phyloP scores from a whole-genome alignment of 64 coral and sea anemone genomes.

The Porites lutea region DNA sequence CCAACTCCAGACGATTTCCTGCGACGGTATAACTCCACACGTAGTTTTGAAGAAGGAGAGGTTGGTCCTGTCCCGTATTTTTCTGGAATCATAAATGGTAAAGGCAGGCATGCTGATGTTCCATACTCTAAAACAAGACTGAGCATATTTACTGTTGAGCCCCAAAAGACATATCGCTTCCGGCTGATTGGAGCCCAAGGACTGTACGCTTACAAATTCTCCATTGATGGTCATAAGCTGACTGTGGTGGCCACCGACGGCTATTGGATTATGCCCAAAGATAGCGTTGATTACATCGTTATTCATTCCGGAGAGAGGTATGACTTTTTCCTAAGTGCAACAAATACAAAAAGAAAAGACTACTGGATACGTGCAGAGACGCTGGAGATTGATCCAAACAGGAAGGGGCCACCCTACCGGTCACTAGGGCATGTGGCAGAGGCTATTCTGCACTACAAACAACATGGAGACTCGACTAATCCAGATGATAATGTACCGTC shows the following conservation, averaged over 20 bases:
- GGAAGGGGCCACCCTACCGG: slow-evolving; percentile 23
- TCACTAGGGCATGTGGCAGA: slow-evolving; percentile 39
- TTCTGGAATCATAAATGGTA: too few species aligned
- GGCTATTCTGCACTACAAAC: background rate
- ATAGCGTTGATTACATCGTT: slow-evolving; percentile 64
- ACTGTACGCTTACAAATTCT: slow-evolving; percentile 71
- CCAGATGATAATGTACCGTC: too few species aligned
- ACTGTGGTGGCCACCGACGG: slow-evolving; percentile 74
- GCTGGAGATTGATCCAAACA: background rate
- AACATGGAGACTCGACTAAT: too few species aligned
- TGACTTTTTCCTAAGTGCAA: slow-evolving; percentile 69
- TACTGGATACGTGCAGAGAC: slow-evolving; percentile 15
- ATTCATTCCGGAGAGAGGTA: slow-evolving; percentile 75
- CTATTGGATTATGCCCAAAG: slow-evolving; percentile 38
- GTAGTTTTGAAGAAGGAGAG: too few species aligned
- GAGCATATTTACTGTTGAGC: background rate
- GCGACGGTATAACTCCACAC: too few species aligned
- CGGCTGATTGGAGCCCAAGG: slow-evolving; percentile 67
- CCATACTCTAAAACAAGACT: too few species aligned
- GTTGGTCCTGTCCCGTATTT: too few species aligned
- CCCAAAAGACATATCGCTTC: slow-evolving; percentile 61
- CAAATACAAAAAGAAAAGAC: background rate
- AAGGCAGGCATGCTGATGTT: too few species aligned
- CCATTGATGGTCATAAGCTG: slow-evolving; percentile 66
- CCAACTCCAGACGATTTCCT: too few species aligned